Conservation (phyloP, 2,797 vertebrate genomes). For the Orestias chungarensis region DNA sequence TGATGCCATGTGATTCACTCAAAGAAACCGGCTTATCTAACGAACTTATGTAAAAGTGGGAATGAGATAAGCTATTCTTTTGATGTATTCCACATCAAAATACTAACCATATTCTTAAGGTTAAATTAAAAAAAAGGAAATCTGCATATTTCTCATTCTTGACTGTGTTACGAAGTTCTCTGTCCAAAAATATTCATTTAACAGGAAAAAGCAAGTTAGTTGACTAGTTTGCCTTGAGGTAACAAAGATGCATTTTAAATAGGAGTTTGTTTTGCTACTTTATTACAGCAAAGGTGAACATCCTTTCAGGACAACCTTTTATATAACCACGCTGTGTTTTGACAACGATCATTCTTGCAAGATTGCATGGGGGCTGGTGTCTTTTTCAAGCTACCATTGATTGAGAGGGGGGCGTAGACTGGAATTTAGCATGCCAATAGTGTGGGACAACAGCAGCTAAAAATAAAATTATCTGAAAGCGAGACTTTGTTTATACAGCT, state of each 20-base stretch:
- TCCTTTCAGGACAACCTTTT: neutral
- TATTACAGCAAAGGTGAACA: neutral
- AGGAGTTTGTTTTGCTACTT: too few relatives aligned
- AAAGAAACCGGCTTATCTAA: neutral
- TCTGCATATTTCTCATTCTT: neutral
- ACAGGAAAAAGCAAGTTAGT: neutral
- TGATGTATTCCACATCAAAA: neutral
- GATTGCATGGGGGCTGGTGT: neutral
- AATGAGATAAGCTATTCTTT: neutral
- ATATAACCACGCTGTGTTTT: too few relatives aligned
- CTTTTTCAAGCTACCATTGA: neutral
- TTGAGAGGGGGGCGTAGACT: neutral
- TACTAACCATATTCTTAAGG: neutral
- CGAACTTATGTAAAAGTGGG: neutral
- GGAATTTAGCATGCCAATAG: neutral
- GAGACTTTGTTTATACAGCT: slow-evolving; percentile 58
- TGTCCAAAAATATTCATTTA: neutral
- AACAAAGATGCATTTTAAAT: neutral
- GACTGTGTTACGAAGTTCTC: neutral
- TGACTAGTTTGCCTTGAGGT: neutral
- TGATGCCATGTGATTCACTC: neutral
- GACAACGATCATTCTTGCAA: too few relatives aligned
- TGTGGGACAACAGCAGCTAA: neutral
- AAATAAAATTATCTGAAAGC: neutral
- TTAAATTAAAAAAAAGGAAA: slow-evolving; percentile 5